Evolutionary conservation across 2,797 vertebrate species (phyloP).

Genomic region (Acanthiza pusilla): DNA sequence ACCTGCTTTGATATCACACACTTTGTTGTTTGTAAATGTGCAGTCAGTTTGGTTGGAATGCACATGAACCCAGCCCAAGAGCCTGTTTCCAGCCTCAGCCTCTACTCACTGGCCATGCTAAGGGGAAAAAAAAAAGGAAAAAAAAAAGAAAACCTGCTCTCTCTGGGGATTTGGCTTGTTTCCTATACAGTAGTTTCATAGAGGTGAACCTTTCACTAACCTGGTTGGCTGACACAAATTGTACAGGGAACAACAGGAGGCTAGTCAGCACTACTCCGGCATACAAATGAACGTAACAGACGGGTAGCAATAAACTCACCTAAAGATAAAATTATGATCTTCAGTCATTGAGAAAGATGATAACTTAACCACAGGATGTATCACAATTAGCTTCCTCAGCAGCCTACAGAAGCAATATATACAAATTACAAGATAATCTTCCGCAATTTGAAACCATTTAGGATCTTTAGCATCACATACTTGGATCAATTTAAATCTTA

Average conservation of each 20-base stretch:
- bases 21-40: neutral
- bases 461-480: constrained; percentile 46
- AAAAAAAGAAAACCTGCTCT: neutral
- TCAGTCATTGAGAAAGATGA: constrained; percentile 62
- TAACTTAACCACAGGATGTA: constrained; percentile 64
- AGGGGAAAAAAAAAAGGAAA: too few relatives aligned
- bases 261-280: constrained; percentile 19
- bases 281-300: constrained; percentile 42
- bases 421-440: constrained; percentile 67
- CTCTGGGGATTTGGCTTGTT: neutral
- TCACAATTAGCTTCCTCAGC: constrained; percentile 62
- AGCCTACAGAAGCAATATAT: constrained; percentile 64
- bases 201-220: constrained; percentile 24
- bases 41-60: neutral
- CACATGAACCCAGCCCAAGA: neutral
- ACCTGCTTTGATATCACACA: neutral
- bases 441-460: constrained; percentile 65
- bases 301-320: constrained; percentile 44
- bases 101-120: neutral
- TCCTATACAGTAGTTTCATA: neutral
- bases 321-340: constrained; percentile 60
- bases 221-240: constrained; percentile 42
- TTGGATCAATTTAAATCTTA: constrained; percentile 63
- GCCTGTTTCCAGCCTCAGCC: neutral
- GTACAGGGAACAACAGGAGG: constrained; percentile 33